A percentile compares a stretch with the other conserved stretches of the same genome.
Evolutionary conservation across 2,113 vertebrate species (phyloP).

Genomic region (Callionymus lyra): DNA sequence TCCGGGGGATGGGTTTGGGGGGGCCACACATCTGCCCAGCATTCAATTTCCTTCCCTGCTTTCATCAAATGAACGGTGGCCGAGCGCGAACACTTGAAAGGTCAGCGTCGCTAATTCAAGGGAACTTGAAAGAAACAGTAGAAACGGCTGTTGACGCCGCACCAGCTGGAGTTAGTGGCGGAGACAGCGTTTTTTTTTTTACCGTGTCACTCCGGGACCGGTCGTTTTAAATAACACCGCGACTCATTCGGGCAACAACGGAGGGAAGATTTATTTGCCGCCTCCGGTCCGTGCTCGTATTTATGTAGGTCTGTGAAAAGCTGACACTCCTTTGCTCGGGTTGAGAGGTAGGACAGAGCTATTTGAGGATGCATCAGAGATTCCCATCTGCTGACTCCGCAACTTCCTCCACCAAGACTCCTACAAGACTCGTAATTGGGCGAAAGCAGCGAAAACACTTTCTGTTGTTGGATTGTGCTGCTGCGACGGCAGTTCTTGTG

Average conservation of each 20-base stretch:
- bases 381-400: constrained; percentile 35
- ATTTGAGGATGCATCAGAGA: constrained; percentile 30
- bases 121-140: constrained; percentile 31
- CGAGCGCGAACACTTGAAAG: constrained; percentile 30
- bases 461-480: too few species aligned
- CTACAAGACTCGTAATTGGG: constrained; percentile 45
- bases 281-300: constrained; percentile 2
- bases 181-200: constrained; percentile 22
- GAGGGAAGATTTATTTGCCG: not conserved
- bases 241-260: constrained; percentile 6
- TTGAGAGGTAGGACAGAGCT: constrained; percentile 18
- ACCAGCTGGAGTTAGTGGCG: constrained; percentile 24
- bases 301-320: constrained; percentile 10
- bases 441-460: constrained; percentile 7
- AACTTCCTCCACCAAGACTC: constrained; percentile 16
- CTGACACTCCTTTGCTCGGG: constrained; percentile 16
- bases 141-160: constrained; percentile 37
- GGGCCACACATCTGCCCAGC: constrained; percentile 2
- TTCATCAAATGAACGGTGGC: constrained; percentile 17
- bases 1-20: too few species aligned
- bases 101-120: constrained; percentile 38
- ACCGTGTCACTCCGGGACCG: constrained; percentile 15
- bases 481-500: too few species aligned
- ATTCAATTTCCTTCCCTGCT: constrained; percentile 29
- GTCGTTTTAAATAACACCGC: constrained; percentile 11